A percentile compares a stretch with the other conserved stretches of the same genome.
phyloP scores from a whole-genome alignment of 1,140 invertebrate genomes.

The Apis cerana region DNA sequence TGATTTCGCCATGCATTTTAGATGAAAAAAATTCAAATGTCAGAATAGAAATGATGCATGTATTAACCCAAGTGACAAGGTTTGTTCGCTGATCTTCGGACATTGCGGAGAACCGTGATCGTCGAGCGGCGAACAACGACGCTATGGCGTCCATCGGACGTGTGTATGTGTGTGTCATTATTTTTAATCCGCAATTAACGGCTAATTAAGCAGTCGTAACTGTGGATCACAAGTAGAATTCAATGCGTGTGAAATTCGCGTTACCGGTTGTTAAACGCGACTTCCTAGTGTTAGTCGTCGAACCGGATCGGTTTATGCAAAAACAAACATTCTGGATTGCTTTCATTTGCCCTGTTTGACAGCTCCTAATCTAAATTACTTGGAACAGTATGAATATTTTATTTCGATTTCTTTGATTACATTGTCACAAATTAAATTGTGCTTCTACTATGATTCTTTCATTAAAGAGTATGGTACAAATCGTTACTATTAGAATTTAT shows the following conservation, averaged over 20 bases:
- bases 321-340: constrained; percentile 64
- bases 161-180: constrained; percentile 72
- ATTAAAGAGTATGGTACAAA: constrained; percentile 24
- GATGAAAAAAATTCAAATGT: constrained; percentile 28
- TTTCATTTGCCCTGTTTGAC: constrained; percentile 56
- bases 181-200: constrained; percentile 66
- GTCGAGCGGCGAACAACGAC: constrained; percentile 70
- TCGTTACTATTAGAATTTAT: constrained; percentile 17
- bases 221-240: constrained; percentile 8
- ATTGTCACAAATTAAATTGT: constrained; percentile 19
- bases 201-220: constrained; percentile 54
- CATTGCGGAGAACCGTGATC: constrained; percentile 59
- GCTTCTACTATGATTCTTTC: constrained; percentile 10
- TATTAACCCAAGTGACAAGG: constrained; percentile 51
- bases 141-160: constrained; percentile 74
- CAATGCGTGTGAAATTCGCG: constrained; percentile 13
- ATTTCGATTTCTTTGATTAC: neutral
- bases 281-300: constrained; percentile 35
- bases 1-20: constrained; percentile 31
- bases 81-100: constrained; percentile 54
- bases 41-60: constrained; percentile 32
- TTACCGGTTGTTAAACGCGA: constrained; percentile 33
- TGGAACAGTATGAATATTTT: constrained; percentile 37
- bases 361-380: constrained; percentile 51
- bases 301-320: constrained; percentile 43